phyloP scores from a whole-genome alignment of 2,113 vertebrate species.

The Thryonomys swinderianus region DNA sequence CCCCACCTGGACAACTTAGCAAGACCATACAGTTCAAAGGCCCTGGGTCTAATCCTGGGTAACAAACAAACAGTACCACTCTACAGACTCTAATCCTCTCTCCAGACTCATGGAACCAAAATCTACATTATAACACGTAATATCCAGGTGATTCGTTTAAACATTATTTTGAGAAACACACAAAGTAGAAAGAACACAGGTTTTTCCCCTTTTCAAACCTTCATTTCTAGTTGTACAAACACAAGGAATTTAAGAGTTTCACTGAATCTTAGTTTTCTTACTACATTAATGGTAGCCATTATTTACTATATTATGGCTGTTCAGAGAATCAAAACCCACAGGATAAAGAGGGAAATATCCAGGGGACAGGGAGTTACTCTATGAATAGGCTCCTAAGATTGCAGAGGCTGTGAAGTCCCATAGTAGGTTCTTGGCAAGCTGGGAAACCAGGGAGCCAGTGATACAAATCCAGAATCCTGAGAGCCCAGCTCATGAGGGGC shows the following conservation, averaged over 20 bases:
- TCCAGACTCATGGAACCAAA: neutral
- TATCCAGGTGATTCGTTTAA: neutral
- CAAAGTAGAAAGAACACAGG: neutral
- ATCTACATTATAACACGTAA: neutral
- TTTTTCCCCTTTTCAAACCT: neutral
- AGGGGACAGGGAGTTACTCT: neutral
- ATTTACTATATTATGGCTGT: neutral
- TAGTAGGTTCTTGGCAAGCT: neutral
- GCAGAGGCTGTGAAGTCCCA: neutral
- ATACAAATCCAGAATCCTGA: neutral
- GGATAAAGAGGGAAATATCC: neutral
- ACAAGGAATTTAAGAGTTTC: neutral
- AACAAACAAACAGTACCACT: neutral
- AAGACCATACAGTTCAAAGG: neutral
- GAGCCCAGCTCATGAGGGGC: neutral
- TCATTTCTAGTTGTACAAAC: neutral
- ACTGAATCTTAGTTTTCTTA: neutral
- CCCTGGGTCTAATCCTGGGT: neutral
- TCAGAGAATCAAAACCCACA: neutral
- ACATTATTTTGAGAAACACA: neutral
- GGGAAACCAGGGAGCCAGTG: neutral
- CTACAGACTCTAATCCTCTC: neutral
- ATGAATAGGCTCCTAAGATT: too few relatives aligned
- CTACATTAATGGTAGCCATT: neutral
- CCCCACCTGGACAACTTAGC: too few relatives aligned